These are phyloP conservation scores for Stictocephala bisonia DNA, from an alignment of 2,888 invertebrate species.

Conservation along the genomic window DNA sequence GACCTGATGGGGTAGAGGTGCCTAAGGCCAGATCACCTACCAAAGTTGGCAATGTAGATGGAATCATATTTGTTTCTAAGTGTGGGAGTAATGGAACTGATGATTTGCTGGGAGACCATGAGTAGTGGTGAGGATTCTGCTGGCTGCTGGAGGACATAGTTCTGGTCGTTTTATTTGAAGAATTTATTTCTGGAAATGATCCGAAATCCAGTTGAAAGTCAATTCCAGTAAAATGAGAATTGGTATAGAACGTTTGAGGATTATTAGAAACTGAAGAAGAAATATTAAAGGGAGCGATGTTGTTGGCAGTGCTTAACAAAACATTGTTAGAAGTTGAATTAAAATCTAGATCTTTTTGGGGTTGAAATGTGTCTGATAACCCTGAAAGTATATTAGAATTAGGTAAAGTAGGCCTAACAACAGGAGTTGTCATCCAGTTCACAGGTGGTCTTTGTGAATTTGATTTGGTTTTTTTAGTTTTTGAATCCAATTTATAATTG, in stretches of 20 bases:
- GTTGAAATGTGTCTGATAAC: conserved; percentile 40
- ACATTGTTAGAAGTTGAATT: conserved; percentile 17
- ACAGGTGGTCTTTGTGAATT: conserved; percentile 65
- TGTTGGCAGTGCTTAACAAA: conserved; percentile 28
- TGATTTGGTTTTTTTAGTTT: conserved; percentile 45
- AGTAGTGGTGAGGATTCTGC: conserved; percentile 48
- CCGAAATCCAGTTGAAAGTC: conserved; percentile 42
- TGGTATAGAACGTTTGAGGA: conserved; percentile 40
- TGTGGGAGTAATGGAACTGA: conserved; percentile 55
- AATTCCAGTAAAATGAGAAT: conserved; percentile 39
- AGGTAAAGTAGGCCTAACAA: conserved; percentile 56
- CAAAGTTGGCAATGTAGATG: conserved; percentile 70
- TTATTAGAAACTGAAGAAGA: conserved; percentile 30
- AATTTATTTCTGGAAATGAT: conserved; percentile 38
- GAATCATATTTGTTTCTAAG: conserved; percentile 62
- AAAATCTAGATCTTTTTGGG: conserved; percentile 46
- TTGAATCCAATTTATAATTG: conserved; percentile 19
- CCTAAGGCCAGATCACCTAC: conserved; percentile 72
- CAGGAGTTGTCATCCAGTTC: conserved; percentile 74
- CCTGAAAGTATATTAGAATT: conserved; percentile 22
- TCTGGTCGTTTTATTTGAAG: conserved; percentile 7
- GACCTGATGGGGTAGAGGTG: conserved; percentile 54
- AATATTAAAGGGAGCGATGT: conserved; percentile 36
- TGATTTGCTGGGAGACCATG: conserved; percentile 59
- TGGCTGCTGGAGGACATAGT: conserved; percentile 19